A percentile compares a stretch with the other conserved stretches of the same genome.
phyloP scores from a whole-genome alignment of 2,113 vertebrate genomes.

The Notarius quadriscutis region DNA sequence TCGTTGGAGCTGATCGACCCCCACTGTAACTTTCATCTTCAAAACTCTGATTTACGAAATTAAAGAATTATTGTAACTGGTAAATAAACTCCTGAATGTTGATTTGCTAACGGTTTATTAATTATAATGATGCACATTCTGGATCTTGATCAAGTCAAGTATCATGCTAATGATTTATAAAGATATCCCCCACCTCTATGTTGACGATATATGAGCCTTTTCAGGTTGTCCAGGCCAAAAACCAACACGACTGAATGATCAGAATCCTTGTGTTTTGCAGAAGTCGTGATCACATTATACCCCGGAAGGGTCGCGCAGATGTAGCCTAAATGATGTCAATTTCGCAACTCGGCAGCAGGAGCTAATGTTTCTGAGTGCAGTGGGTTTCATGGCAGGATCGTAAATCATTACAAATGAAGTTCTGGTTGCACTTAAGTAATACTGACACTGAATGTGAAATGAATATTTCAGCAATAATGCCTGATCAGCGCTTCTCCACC shows the following conservation, averaged over 20 bases:
- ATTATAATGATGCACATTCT: neutral
- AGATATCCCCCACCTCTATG: neutral
- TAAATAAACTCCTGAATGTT: neutral
- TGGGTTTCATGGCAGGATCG: too few species aligned
- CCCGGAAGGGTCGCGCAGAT: neutral
- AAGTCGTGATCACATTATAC: neutral
- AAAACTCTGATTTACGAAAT: neutral
- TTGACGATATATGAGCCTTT: neutral
- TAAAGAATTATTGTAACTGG: neutral
- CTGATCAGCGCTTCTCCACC: neutral
- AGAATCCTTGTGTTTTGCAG: neutral
- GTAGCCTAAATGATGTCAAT: neutral
- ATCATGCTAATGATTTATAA: neutral
- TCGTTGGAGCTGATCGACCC: too few species aligned
- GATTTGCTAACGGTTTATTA: neutral
- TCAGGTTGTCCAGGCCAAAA: neutral
- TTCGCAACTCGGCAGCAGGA: neutral
- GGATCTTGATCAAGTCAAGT: neutral
- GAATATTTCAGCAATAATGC: constrained; percentile 1
- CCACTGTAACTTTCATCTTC: too few species aligned
- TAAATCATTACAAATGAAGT: constrained; percentile 36
- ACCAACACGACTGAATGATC: neutral
- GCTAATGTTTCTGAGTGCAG: neutral
- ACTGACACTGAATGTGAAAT: neutral
- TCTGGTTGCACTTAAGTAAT: neutral